phyloP scores from a whole-genome alignment of 2,797 vertebrate species.

The Chelon auratus region DNA sequence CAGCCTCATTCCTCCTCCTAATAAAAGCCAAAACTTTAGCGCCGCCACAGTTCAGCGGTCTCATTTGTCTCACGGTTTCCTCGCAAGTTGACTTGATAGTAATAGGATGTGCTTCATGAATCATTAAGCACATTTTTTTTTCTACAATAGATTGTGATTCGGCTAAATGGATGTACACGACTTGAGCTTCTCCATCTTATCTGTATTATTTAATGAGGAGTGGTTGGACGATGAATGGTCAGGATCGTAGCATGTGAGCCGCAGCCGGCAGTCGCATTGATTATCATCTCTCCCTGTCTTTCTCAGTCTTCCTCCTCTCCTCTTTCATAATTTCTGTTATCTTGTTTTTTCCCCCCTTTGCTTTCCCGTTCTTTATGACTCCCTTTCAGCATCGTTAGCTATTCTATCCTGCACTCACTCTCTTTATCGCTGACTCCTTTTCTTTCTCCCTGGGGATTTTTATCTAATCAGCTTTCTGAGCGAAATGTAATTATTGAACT shows the following conservation, averaged over 20 bases:
- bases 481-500: constrained; percentile 59
- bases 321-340: constrained; percentile 23
- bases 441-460: constrained; percentile 40
- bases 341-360: constrained; percentile 14
- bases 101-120: constrained; percentile 75
- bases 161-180: constrained; percentile 76
- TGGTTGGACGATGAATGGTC: constrained; percentile 53
- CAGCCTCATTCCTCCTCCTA: neutral
- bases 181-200: constrained; percentile 67
- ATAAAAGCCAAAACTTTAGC: neutral
- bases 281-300: constrained; percentile 32
- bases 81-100: constrained; percentile 39
- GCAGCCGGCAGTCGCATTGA: constrained; percentile 27
- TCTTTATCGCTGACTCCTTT: constrained; percentile 23
- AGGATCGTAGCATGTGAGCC: constrained; percentile 24
- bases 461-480: constrained; percentile 63
- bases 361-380: constrained; percentile 24
- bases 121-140: constrained; percentile 77
- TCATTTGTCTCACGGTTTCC: constrained; percentile 7
- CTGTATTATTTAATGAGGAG: constrained; percentile 74
- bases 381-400: constrained; percentile 24
- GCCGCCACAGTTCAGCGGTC: neutral
- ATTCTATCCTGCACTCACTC: constrained; percentile 19
- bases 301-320: constrained; percentile 3
- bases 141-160: constrained; percentile 68